Base-by-base conservation (phyloP, 2,888 invertebrate genomes). In the Sicus ferrugineus region DNA sequence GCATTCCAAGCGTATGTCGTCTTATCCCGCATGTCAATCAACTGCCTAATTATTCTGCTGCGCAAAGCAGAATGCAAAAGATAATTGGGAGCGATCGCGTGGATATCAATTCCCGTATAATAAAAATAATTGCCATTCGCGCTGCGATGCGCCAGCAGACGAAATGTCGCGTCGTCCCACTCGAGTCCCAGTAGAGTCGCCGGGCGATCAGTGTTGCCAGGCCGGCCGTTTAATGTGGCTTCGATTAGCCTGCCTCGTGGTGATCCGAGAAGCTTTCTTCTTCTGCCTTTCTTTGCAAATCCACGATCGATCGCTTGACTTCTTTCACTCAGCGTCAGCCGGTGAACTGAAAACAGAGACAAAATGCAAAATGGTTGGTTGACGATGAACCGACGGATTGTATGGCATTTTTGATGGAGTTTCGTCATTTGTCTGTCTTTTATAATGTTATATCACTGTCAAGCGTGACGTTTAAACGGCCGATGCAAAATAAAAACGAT, bases 1-100 rank as follows among this genome's bases (percentile, higher is more conserved):
- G 84, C 83, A 84, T 83, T 81, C 84, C 83, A 81, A 83, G 84
- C 81, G 83, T 84, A 83, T 84, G 84, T 84, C 83, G 79, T 79
- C 84, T 83, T 83, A 83, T 83, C 83, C 83, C 81, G 78, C 82
- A 79, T 83, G 83, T 83, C 83, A 83, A 83, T 83, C 83, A 84
- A 82, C 77, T 80, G 79, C 83, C 84, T 83, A 83, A 83, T 83
- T 83, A 83, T 83, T 84, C 83, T 81, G 77, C 75, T 75, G 79
- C 77, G 76, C 75, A 77, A 73, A 61, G 71, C 75, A 79, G 81
- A 83, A 84, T 84, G 84, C 81, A 83, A 83, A 82, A 83, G 84
- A 84, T 83, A 83, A 83, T 83, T 83, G 83, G 83, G 68, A 71
- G 72, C 75, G 75, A 76, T 76, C 73, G 76, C 74, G 76, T 76